These are phyloP conservation scores for Paramuricea clavata DNA, from an alignment of 92 coral and sea anemone species.

Conservation along the genomic window DNA sequence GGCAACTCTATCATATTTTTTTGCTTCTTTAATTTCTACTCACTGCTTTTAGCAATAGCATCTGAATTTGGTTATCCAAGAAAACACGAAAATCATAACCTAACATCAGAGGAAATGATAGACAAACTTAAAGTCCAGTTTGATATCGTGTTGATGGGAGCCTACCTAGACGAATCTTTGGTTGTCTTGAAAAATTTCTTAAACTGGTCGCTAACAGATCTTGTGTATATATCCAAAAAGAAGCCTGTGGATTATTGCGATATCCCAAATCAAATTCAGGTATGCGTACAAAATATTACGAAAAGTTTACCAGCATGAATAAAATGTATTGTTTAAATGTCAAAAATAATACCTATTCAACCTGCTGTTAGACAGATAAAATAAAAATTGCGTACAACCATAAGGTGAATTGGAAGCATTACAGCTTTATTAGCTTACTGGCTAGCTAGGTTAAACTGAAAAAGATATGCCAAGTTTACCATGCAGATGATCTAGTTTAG, in stretches of 20 bases:
- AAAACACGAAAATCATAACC: conserved; percentile 63
- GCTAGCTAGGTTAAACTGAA: no score
- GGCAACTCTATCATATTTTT: no score
- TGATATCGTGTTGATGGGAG: conserved; percentile 82
- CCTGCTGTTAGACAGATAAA: no score
- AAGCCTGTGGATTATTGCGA: not conserved
- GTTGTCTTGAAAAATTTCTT: conserved; percentile 79
- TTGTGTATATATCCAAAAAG: conserved; percentile 64
- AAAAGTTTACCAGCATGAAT: no score
- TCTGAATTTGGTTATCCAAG: conserved; percentile 83
- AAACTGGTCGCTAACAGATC: conserved; percentile 91
- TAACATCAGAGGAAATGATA: conserved; percentile 64
- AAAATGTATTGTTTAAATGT: no score
- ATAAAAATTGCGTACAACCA: no score
- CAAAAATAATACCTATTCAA: no score
- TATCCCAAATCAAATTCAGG: not conserved
- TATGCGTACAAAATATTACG: not conserved
- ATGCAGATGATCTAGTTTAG: no score
- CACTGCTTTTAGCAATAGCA: conserved; percentile 76
- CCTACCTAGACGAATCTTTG: conserved; percentile 89
- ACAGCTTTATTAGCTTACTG: no score
- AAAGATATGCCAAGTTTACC: no score
- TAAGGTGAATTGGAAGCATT: no score
- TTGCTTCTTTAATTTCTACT: not conserved
- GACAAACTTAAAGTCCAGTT: conserved; percentile 73